phyloP scores from a whole-genome alignment of 2,888 invertebrate genomes.

The Tuberolachnus salignus region DNA sequence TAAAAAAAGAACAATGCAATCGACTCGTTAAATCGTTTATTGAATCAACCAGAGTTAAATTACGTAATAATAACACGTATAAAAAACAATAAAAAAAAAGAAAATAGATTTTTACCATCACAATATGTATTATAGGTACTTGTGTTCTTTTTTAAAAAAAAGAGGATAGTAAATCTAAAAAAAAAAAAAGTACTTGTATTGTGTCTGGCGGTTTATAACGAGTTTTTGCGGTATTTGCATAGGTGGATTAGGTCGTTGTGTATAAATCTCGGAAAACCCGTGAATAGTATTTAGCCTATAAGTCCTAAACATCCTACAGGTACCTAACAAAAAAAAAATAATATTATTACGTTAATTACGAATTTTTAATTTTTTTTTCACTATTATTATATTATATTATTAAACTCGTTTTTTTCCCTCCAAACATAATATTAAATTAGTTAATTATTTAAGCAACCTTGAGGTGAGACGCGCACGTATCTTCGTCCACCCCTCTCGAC shows the following conservation, averaged over 20 bases:
- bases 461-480: constrained; percentile 53
- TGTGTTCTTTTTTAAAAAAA: no score
- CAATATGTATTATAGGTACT: neutral
- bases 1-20: neutral
- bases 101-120: neutral
- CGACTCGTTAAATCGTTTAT: no score
- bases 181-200: neutral
- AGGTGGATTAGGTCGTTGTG: no score
- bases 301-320: no score
- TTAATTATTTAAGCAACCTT: constrained; percentile 55
- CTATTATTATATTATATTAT: constrained; percentile 14
- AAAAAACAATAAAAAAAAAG: neutral
- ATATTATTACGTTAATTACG: constrained; percentile 37
- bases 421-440: constrained; percentile 33
- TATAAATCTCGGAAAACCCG: no score
- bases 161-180: neutral
- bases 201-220: neutral
- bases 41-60: no score
- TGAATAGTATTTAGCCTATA: no score
- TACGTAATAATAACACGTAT: no score
- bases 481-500: constrained; percentile 47
- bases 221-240: neutral
- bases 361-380: constrained; percentile 2
- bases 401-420: constrained; percentile 41
- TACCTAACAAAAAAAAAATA: no score